Percentiles rank a stretch among this genome's conserved stretches.
Conservation (phyloP, 2,797 vertebrate genomes). For the Falco rusticolus region DNA sequence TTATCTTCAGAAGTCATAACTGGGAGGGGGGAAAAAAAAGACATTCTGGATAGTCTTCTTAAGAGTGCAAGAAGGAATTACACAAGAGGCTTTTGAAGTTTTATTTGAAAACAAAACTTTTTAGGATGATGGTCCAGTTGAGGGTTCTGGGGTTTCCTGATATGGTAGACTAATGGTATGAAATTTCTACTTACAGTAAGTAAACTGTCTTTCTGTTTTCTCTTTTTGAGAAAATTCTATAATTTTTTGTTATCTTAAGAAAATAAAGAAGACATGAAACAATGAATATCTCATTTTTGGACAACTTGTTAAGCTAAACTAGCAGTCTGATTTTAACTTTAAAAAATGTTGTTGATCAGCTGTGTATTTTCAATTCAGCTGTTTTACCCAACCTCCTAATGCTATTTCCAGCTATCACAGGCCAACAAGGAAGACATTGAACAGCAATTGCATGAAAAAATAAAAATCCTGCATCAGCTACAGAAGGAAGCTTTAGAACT, state of each 20-base stretch:
- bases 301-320: background rate
- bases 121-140: background rate
- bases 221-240: background rate
- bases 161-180: background rate
- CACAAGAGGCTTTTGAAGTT: background rate
- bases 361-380: background rate
- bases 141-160: background rate
- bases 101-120: background rate
- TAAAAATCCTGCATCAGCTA: conserved; percentile 75
- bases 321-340: background rate
- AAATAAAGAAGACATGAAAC: background rate
- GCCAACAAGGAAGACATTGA: conserved; percentile 77
- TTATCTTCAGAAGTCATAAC: background rate
- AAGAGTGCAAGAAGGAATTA: background rate
- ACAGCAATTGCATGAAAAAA: conserved; percentile 77
- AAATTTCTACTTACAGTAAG: background rate
- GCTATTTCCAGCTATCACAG: conserved; percentile 74
- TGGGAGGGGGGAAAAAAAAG: no score
- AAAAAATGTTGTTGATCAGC: background rate
- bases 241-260: background rate
- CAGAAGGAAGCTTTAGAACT: conserved; percentile 76
- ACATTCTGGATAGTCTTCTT: background rate
- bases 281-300: background rate
- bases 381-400: background rate
- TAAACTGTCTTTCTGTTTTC: background rate